A percentile compares a stretch with the other conserved stretches of the same genome.
Evolutionary conservation across 2,113 vertebrate genomes (phyloP).

Genomic region (Cavia aperea): DNA sequence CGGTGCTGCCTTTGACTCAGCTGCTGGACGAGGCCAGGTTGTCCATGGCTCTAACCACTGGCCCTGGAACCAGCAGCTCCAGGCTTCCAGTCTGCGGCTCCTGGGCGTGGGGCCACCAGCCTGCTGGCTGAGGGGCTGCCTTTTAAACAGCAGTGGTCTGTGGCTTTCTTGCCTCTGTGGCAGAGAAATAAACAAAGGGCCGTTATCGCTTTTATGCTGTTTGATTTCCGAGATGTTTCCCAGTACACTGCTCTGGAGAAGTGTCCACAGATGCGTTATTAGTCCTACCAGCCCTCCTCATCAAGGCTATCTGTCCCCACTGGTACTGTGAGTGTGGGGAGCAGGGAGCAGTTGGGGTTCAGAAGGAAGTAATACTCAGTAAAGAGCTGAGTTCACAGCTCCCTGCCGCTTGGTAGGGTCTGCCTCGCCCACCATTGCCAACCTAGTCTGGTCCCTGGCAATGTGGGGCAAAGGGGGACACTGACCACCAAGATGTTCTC

Average conservation of each 20-base stretch:
- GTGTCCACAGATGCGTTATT: background rate
- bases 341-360: background rate
- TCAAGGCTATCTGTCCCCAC: background rate
- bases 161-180: background rate
- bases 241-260: background rate
- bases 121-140: background rate
- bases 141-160: background rate
- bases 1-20: background rate
- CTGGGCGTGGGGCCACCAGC: rapidly evolving
- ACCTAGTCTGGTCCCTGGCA: background rate
- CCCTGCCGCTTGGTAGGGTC: no score
- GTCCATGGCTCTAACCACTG: rapidly evolving
- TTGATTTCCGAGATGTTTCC: slow-evolving; percentile 7
- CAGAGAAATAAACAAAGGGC: background rate
- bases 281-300: background rate
- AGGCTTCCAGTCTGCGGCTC: rapidly evolving
- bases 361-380: background rate
- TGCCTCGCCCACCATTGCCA: rapidly evolving
- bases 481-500: rapidly evolving
- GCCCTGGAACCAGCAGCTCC: rapidly evolving
- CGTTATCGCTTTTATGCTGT: background rate
- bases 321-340: background rate
- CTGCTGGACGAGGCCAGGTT: rapidly evolving
- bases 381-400: rapidly evolving
- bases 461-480: rapidly evolving